phyloP scores from a whole-genome alignment of 64 coral and sea anemone species.

The Montipora cactus region DNA sequence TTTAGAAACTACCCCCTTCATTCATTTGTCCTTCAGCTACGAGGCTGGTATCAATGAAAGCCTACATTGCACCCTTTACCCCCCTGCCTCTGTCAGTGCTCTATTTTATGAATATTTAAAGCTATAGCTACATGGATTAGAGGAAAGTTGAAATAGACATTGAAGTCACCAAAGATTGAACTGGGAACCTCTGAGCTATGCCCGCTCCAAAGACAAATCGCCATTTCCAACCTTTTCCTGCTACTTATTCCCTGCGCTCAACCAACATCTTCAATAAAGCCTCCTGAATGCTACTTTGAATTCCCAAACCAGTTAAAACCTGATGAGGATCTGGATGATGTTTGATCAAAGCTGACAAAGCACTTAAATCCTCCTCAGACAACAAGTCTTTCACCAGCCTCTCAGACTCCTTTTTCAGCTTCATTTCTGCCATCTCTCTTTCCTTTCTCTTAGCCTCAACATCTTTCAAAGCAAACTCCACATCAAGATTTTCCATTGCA shows the following conservation, averaged over 20 bases:
- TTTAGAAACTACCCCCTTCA: no score
- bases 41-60: no score
- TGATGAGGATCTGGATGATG: slow-evolving; percentile 51
- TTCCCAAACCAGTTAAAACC: slow-evolving; percentile 6
- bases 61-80: no score
- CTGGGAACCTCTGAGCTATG: no score
- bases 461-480: slow-evolving; percentile 58
- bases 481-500: slow-evolving; percentile 29
- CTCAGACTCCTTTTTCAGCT: slow-evolving; percentile 68
- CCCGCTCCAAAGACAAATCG: not conserved
- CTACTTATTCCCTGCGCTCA: not conserved
- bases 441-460: slow-evolving; percentile 75
- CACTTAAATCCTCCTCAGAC: slow-evolving; percentile 64
- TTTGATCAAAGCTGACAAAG: slow-evolving; percentile 49
- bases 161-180: no score
- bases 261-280: slow-evolving; percentile 59
- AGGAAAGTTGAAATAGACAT: no score
- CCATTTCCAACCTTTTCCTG: not conserved
- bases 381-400: slow-evolving; percentile 51
- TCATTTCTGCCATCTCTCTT: slow-evolving; percentile 59
- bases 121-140: no score
- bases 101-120: no score
- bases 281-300: slow-evolving; percentile 47
- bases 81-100: no score
- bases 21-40: no score